These are phyloP conservation scores for Acromyrmex echinatior DNA, from an alignment of 1,140 invertebrate genomes.

Conservation along the genomic window DNA sequence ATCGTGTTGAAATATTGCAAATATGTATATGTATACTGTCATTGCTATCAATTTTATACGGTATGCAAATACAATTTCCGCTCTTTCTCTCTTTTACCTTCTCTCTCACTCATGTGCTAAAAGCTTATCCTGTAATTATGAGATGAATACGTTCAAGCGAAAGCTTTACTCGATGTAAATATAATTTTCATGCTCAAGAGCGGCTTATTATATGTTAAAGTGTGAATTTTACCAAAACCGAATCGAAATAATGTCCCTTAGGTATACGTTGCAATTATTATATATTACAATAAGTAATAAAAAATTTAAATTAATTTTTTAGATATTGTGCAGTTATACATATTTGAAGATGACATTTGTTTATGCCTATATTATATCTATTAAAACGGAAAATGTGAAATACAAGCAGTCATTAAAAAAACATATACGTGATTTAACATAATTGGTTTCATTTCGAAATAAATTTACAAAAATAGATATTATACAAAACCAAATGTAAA, in stretches of 20 bases:
- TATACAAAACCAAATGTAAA: neutral
- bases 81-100: neutral
- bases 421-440: neutral
- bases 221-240: neutral
- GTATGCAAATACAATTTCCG: constrained; percentile 27
- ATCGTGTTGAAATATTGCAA: constrained; percentile 8
- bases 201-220: neutral
- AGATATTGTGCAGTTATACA: neutral
- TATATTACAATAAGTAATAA: neutral
- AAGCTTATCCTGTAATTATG: constrained; percentile 28
- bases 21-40: neutral
- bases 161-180: neutral
- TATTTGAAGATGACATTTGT: neutral
- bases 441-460: constrained; percentile 4
- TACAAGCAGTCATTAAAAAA: neutral
- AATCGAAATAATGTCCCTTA: neutral
- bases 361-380: too few relatives aligned
- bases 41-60: constrained; percentile 34
- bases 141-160: constrained; percentile 7
- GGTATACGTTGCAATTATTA: neutral
- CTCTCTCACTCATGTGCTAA: neutral
- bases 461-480: constrained; percentile 6
- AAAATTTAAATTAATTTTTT: constrained; percentile 23
- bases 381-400: neutral
- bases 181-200: constrained; percentile 1